Conservation (phyloP, 2,113 vertebrate genomes). For the Sturnus vulgaris region DNA sequence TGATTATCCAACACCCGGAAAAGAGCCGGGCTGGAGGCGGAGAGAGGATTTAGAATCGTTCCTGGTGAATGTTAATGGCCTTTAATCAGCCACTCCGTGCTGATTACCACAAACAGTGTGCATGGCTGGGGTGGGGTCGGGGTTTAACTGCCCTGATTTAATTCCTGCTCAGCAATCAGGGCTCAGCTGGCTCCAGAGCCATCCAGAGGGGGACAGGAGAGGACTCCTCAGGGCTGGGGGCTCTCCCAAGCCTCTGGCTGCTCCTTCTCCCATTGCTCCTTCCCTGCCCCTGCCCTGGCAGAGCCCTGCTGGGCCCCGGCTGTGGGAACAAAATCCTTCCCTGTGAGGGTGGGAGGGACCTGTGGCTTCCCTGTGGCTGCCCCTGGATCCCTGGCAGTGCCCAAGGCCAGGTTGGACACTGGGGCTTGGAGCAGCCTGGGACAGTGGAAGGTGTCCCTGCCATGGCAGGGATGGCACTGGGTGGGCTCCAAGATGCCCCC, state of each 20-base stretch:
- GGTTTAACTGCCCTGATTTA: constrained; percentile 52
- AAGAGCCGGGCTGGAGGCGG: background rate
- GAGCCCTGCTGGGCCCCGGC: background rate
- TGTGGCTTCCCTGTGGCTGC: background rate
- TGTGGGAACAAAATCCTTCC: background rate
- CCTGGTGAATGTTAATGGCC: constrained; percentile 52
- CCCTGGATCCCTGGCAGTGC: background rate
- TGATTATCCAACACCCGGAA: background rate
- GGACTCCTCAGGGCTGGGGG: background rate
- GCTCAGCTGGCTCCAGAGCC: background rate
- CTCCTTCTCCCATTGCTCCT: background rate
- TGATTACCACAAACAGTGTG: constrained; percentile 37
- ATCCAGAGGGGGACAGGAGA: background rate
- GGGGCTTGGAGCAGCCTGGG: background rate
- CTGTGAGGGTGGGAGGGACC: background rate
- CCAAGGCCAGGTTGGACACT: background rate
- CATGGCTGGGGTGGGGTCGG: background rate
- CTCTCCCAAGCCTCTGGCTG: background rate
- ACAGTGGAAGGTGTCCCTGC: background rate
- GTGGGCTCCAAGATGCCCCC: accelerated
- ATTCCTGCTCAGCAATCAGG: constrained; percentile 50
- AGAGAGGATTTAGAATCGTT: constrained; percentile 11
- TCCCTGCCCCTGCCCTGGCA: background rate
- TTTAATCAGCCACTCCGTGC: constrained; percentile 53
- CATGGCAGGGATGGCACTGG: background rate